Percentiles rank a stretch among this genome's conserved stretches.
These are phyloP conservation scores for Molanna angustata DNA, from an alignment of 2,888 invertebrate genomes.

Conservation along the genomic window DNA sequence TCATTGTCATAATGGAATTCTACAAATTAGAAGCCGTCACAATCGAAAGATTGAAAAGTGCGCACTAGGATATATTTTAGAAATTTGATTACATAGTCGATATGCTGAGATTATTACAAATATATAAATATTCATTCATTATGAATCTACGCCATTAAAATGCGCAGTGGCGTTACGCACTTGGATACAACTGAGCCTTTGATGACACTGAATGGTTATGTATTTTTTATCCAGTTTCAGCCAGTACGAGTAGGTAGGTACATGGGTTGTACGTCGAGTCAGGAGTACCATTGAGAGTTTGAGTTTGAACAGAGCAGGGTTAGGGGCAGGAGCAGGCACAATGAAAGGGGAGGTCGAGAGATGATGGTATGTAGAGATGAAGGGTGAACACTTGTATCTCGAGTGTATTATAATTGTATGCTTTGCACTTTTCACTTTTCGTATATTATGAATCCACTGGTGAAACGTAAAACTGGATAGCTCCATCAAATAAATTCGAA, in stretches of 20 bases:
- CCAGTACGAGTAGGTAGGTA: no score
- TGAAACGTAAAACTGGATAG: constrained; percentile 3
- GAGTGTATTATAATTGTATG: constrained; percentile 28
- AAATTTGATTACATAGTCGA: no score
- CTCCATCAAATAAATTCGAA: no score
- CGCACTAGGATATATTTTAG: no score
- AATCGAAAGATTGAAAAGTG: no score
- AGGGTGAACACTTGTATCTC: constrained; percentile 16
- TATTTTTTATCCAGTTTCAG: background rate
- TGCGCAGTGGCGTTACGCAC: background rate
- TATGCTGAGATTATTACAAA: no score
- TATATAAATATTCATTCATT: no score
- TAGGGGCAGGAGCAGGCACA: background rate
- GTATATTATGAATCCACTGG: constrained; percentile 12
- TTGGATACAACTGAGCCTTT: background rate
- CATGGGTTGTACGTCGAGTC: constrained; percentile 11
- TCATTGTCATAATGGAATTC: no score
- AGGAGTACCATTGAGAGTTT: constrained; percentile 23
- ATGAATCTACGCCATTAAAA: background rate
- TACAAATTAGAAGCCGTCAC: no score
- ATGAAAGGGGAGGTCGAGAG: constrained; percentile 1
- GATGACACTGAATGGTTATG: background rate
- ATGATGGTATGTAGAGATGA: constrained; percentile 8
- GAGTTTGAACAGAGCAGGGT: constrained; percentile 15
- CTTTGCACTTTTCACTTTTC: constrained; percentile 28